phyloP scores from a whole-genome alignment of 2,113 vertebrate species.

The Poeciliopsis retropinna region DNA sequence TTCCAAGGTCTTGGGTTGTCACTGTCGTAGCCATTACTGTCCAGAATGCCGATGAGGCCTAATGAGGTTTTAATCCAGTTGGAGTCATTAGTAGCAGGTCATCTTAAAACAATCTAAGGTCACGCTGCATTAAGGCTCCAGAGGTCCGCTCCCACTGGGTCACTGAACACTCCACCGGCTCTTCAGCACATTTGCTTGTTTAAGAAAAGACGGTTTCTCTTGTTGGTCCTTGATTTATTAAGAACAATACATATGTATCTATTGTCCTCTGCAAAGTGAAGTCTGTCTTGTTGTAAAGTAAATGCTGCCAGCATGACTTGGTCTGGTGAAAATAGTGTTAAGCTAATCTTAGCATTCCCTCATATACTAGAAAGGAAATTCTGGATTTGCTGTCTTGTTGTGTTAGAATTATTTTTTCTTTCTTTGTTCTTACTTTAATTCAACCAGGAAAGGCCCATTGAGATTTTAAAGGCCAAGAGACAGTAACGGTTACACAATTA shows the following conservation, averaged over 20 bases:
- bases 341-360: no score
- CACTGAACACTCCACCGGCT: slow-evolving; percentile 53
- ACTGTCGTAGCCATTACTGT: slow-evolving; percentile 77
- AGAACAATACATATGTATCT: background rate
- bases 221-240: background rate
- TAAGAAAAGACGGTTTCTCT: background rate
- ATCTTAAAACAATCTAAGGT: slow-evolving; percentile 76
- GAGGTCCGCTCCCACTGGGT: slow-evolving; percentile 46
- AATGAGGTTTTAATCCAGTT: slow-evolving; percentile 75
- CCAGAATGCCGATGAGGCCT: slow-evolving; percentile 77
- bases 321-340: no score
- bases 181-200: slow-evolving; percentile 21
- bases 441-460: no score
- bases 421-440: no score
- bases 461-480: no score
- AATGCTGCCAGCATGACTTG: no score
- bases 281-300: no score
- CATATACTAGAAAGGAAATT: no score
- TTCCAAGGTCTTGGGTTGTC: slow-evolving; percentile 76
- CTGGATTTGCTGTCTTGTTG: no score
- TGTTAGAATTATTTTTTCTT: no score
- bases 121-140: slow-evolving; percentile 46
- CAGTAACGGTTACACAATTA: no score
- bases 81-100: slow-evolving; percentile 68
- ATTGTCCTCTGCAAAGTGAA: no score